Evolutionary conservation across 2,888 invertebrate genomes (phyloP).

Genomic region (Aelia acuminata): DNA sequence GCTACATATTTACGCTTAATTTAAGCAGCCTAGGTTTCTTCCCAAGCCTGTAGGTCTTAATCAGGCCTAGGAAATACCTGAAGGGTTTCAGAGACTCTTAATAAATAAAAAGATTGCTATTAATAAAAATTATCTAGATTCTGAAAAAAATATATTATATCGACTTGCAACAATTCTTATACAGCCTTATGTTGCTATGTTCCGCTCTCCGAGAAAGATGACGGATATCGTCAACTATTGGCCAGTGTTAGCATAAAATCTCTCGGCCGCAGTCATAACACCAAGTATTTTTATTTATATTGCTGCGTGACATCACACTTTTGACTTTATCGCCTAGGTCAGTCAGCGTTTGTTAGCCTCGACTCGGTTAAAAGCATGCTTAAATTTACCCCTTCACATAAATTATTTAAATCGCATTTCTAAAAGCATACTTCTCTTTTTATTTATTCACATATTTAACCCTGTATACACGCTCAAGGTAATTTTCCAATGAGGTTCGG

Average conservation of each 20-base stretch:
- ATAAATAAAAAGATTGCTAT: no score
- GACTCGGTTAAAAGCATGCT: neutral
- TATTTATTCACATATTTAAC: neutral
- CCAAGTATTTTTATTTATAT: constrained; percentile 3
- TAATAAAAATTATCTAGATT: no score
- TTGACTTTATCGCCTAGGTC: neutral
- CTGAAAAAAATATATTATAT: no score
- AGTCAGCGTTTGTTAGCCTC: neutral
- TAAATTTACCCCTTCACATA: neutral
- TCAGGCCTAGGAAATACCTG: no score
- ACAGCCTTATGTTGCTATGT: neutral
- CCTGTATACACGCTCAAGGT: neutral
- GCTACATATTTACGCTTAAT: no score
- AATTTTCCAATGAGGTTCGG: neutral
- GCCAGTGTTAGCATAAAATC: neutral
- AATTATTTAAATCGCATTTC: neutral
- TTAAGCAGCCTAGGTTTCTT: no score
- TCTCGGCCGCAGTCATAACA: neutral
- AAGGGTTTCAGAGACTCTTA: no score
- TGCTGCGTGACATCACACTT: neutral
- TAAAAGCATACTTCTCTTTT: neutral
- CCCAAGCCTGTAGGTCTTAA: no score
- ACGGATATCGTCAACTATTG: neutral
- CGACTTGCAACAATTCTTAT: neutral
- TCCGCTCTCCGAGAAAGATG: neutral